A percentile compares a stretch with the other conserved stretches of the same genome.
Conservation (phyloP, 2,888 invertebrate species). For the Megastigmus dorsalis region DNA sequence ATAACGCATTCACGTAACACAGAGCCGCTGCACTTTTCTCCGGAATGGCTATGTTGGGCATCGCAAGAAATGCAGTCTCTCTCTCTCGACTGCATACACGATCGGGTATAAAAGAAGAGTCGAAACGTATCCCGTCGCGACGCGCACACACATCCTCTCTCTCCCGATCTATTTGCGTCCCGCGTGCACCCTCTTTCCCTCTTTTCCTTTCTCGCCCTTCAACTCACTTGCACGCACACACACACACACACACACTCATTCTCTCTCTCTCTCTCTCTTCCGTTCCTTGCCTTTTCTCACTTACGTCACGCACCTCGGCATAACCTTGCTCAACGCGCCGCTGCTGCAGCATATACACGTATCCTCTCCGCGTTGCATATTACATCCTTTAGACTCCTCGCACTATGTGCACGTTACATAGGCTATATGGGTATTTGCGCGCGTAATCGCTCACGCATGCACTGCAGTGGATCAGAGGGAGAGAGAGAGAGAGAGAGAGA, state of each 20-base stretch:
- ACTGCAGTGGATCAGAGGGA: too few species aligned
- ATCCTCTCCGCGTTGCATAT: not conserved
- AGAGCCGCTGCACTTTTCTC: too few species aligned
- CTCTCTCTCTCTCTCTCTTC: not conserved
- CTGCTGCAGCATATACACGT: not conserved
- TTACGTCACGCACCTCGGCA: conserved; percentile 22
- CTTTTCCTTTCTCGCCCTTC: not conserved
- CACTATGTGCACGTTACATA: too few species aligned
- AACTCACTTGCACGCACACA: not conserved
- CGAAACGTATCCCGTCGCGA: not conserved
- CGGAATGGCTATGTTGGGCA: too few species aligned
- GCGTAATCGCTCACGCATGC: not conserved
- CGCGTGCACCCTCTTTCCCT: not conserved
- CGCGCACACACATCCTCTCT: not conserved
- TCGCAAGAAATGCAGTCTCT: too few species aligned
- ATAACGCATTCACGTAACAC: too few species aligned
- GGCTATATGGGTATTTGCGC: too few species aligned
- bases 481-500: too few species aligned
- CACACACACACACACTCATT: not conserved
- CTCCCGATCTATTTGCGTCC: conserved; percentile 22
- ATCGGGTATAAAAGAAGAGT: too few species aligned
- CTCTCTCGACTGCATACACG: too few species aligned
- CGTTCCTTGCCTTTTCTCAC: conserved; percentile 23
- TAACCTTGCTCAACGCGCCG: conserved; percentile 24
- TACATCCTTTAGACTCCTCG: too few species aligned